Evolutionary conservation across 2,797 vertebrate genomes (phyloP), one percentile per base, ranked within the genome.

Genomic region (Phrynocephalus vlangalii): DNA sequence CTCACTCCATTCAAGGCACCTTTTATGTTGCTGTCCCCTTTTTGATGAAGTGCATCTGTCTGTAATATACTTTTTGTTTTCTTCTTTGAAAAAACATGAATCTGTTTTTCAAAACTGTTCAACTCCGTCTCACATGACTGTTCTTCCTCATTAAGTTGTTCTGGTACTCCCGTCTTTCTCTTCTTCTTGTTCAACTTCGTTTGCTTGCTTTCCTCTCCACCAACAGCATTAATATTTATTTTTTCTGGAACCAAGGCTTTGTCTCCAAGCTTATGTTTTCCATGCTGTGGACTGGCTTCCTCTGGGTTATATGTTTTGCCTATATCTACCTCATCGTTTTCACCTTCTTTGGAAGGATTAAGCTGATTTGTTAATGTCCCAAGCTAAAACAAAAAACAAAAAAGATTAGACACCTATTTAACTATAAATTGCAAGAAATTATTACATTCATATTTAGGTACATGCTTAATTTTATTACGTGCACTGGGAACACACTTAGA

Each of bases 251-350:
- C 52, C 85, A 94, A 94, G 0, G 95, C 96, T 50, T 89, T 95
- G 90, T 97, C 97, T 91, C 96, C 97, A 48, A 93, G 93, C 89
- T 97, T 97, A 93, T 97, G 97, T 96, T 98, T 98, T 89, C 96
- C 96, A 94, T 97, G 97, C 90, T 92, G 96, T 10, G 97, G 97
- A 85, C 96, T 98, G 85, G 96, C 96, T 88, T 97, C 94, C 71
- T 97, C 97, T 0, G 95, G 96, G 79, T 96, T 95, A 71, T 96
- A 96, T 0, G 94, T 97, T 90, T 97, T 96, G 90, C 97, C 96
- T 89, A 97, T 94, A 94, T 97, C 96, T 73, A 96, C 93, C 92
- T 97, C 97, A 92, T 97, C 96, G 83, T 97, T 97, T 92, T 96
- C 95, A 56, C 92, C 94, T 92, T 97, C 97, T 93, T 98, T 98